Conservation (phyloP, 2,888 invertebrate genomes). For the Silvanus unidentatus region DNA sequence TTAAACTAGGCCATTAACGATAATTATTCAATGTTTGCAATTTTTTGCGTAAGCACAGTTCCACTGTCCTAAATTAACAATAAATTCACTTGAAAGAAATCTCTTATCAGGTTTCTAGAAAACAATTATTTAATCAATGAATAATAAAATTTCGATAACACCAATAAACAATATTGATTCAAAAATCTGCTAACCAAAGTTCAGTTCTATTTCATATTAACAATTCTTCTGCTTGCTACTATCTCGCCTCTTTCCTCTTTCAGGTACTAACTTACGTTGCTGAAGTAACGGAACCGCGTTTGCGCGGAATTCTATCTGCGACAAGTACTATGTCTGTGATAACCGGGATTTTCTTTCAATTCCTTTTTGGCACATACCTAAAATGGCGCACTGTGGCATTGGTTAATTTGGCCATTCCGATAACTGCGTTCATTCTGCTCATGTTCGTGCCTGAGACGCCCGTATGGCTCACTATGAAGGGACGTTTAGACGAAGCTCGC, state of each 20-base stretch:
- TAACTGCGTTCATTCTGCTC: slow-evolving; percentile 57
- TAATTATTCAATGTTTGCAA: too few relatives aligned
- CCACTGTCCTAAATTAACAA: too few relatives aligned
- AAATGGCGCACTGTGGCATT: slow-evolving; percentile 67
- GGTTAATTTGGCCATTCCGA: slow-evolving; percentile 58
- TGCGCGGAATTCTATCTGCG: slow-evolving; percentile 67
- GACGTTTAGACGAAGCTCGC: slow-evolving; percentile 59
- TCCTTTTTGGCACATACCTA: slow-evolving; percentile 66
- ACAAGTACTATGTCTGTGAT: slow-evolving; percentile 70
- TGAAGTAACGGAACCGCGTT: slow-evolving; percentile 72
- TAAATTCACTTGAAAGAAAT: too few relatives aligned
- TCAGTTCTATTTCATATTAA: too few relatives aligned
- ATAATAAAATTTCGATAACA: too few relatives aligned
- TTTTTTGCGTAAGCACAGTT: too few relatives aligned
- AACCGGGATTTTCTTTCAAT: slow-evolving; percentile 69
- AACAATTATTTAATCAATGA: too few relatives aligned
- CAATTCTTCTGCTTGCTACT: too few relatives aligned
- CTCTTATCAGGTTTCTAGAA: too few relatives aligned
- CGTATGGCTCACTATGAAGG: slow-evolving; percentile 67
- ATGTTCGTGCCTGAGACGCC: slow-evolving; percentile 75
- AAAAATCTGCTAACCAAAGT: too few relatives aligned
- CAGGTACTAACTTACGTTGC: slow-evolving; percentile 76
- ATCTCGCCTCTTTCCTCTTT: slow-evolving; percentile 13
- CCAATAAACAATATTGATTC: too few relatives aligned
- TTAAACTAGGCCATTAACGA: too few relatives aligned